phyloP scores from a whole-genome alignment of 2,797 vertebrate species.

The Gambusia yucatana region DNA sequence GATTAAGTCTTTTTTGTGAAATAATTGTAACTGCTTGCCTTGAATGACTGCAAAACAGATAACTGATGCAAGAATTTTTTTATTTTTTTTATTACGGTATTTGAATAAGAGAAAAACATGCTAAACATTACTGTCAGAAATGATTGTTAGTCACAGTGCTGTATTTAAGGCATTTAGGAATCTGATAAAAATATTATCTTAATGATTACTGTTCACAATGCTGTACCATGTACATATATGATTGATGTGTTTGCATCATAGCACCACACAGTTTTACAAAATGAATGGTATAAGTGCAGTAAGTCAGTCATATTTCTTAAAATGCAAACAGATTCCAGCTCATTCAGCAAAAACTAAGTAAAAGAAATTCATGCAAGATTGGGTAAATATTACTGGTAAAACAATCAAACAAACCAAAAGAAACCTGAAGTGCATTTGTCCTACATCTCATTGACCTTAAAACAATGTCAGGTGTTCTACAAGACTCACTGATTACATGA shows the following conservation, averaged over 20 bases:
- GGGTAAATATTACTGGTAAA: constrained; percentile 4
- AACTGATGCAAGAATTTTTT: constrained; percentile 27
- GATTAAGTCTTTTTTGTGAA: neutral
- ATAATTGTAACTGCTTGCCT: neutral
- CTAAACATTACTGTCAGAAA: constrained; percentile 23
- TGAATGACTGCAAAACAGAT: neutral
- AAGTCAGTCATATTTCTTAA: neutral
- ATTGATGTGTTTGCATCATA: neutral
- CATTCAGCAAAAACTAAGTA: neutral
- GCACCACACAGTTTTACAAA: neutral
- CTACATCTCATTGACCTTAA: neutral
- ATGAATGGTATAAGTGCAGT: too few relatives aligned
- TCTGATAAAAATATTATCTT: neutral
- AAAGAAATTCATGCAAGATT: neutral
- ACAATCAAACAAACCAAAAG: neutral
- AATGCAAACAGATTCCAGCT: neutral
- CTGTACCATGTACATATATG: neutral
- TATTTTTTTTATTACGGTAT: constrained; percentile 3
- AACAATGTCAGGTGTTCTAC: neutral
- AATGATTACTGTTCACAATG: neutral
- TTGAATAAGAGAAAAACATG: neutral
- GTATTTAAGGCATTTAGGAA: constrained; percentile 14
- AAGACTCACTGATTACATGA: neutral
- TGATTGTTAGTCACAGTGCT: constrained; percentile 12
- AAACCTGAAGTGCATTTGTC: constrained; percentile 4